Percentiles rank a stretch among this genome's conserved stretches.
Conservation (phyloP, 35 echinoderm and acorn worm species). For the Apostichopus californicus region DNA sequence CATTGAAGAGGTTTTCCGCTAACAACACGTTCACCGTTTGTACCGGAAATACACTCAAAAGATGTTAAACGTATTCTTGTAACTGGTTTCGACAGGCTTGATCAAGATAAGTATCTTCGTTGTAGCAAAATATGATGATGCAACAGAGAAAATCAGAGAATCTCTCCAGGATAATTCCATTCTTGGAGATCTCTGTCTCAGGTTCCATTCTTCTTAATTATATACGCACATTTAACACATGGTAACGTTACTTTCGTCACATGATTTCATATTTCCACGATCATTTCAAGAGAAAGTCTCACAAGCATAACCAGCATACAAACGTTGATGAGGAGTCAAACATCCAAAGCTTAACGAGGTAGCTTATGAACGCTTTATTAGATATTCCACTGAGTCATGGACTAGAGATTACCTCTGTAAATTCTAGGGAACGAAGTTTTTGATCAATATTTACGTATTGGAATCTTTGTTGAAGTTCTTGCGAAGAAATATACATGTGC, state of each 20-base stretch:
- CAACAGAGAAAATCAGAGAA: not conserved
- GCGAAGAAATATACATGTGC: no score
- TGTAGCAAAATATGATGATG: not conserved
- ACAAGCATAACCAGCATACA: not conserved
- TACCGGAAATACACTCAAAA: not conserved
- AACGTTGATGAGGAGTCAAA: not conserved
- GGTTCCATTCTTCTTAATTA: conserved; percentile 14
- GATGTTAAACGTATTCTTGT: not conserved
- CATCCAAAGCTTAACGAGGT: not conserved
- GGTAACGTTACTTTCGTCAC: not conserved
- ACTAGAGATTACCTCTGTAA: no score
- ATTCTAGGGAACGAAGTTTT: no score
- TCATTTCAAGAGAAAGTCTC: not conserved
- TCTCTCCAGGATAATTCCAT: not conserved
- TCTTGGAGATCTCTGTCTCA: not conserved
- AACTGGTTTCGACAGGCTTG: not conserved
- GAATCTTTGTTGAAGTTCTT: no score
- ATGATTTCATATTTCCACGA: not conserved
- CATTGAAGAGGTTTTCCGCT: not conserved
- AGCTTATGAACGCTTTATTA: not conserved
- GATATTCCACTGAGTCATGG: not conserved
- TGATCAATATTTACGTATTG: no score
- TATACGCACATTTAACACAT: not conserved
- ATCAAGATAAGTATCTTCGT: not conserved
- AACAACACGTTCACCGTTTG: not conserved